A percentile compares a stretch with the other conserved stretches of the same genome.
phyloP scores from a whole-genome alignment of 2,888 invertebrate genomes.

The Apotomis turbidana region DNA sequence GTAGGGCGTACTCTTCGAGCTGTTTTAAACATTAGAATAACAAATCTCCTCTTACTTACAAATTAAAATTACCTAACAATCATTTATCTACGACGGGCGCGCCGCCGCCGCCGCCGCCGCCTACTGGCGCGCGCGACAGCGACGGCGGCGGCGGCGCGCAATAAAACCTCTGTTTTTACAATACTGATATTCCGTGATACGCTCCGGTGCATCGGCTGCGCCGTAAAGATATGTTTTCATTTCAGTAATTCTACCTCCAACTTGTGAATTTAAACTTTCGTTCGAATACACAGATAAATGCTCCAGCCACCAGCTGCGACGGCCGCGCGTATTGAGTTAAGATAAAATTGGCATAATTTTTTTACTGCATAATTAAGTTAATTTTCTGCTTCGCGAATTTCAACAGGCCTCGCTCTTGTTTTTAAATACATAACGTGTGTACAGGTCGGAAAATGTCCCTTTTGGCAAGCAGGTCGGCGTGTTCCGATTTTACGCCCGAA shows the following conservation, averaged over 20 bases:
- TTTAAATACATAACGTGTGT: conserved; percentile 10
- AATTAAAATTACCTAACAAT: conserved; percentile 61
- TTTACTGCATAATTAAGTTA: conserved; percentile 8
- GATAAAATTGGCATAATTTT: conserved; percentile 16
- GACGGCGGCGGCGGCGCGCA: conserved; percentile 47
- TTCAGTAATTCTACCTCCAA: conserved; percentile 27
- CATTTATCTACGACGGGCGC: conserved; percentile 63
- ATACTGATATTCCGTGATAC: conserved; percentile 35
- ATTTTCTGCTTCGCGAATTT: conserved; percentile 7
- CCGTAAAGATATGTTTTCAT: conserved; percentile 33
- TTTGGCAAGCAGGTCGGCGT: neutral
- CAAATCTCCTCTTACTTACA: conserved; percentile 72
- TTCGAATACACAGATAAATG: conserved; percentile 26
- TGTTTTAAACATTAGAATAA: conserved; percentile 74
- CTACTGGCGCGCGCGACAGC: conserved; percentile 54
- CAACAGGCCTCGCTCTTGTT: neutral
- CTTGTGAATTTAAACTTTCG: conserved; percentile 20
- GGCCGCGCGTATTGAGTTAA: neutral
- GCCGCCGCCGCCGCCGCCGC: conserved; percentile 64
- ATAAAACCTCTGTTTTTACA: conserved; percentile 37
- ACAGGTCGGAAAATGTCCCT: neutral
- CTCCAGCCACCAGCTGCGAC: conserved; percentile 9
- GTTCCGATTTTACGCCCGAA: conserved; percentile 4
- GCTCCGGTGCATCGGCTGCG: conserved; percentile 15
- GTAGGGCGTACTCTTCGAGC: conserved; percentile 81